A percentile compares a stretch with the other conserved stretches of the same genome.
These are phyloP conservation scores for Ptychochromis oligacanthus DNA, from an alignment of 2,113 vertebrate genomes.

Conservation along the genomic window DNA sequence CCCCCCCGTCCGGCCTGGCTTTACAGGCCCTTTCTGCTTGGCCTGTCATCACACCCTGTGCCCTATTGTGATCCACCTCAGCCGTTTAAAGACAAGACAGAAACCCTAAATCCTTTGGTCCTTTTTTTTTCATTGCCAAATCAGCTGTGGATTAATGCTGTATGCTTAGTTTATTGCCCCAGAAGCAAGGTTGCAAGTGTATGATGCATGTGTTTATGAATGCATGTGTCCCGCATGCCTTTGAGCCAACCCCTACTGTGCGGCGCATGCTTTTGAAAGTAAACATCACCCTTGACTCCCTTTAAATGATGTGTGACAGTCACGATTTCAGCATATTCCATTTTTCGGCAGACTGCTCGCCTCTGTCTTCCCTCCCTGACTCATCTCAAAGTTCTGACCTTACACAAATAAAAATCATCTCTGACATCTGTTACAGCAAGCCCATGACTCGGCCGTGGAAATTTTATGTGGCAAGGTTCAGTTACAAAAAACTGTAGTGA, in stretches of 20 bases:
- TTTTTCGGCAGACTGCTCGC: constrained; percentile 11
- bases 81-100: constrained; percentile 43
- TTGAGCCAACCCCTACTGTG: background rate
- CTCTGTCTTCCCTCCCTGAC: background rate
- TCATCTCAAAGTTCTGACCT: constrained; percentile 22
- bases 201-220: constrained; percentile 21
- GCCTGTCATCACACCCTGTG: constrained; percentile 26
- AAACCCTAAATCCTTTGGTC: background rate
- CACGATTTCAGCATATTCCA: constrained; percentile 28
- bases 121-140: constrained; percentile 7
- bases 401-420: constrained; percentile 26
- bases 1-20: constrained; percentile 20
- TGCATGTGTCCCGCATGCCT: constrained; percentile 26
- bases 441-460: background rate
- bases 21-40: constrained; percentile 33
- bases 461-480: constrained; percentile 36
- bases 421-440: constrained; percentile 40
- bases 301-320: constrained; percentile 45
- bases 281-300: constrained; percentile 44
- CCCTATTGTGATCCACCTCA: constrained; percentile 37
- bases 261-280: constrained; percentile 14
- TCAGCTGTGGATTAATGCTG: constrained; percentile 9
- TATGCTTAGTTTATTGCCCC: constrained; percentile 16
- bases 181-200: background rate
- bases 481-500: constrained; percentile 13